Conservation (phyloP, 2,797 vertebrate species). For the Semaprochilodus insignis region DNA sequence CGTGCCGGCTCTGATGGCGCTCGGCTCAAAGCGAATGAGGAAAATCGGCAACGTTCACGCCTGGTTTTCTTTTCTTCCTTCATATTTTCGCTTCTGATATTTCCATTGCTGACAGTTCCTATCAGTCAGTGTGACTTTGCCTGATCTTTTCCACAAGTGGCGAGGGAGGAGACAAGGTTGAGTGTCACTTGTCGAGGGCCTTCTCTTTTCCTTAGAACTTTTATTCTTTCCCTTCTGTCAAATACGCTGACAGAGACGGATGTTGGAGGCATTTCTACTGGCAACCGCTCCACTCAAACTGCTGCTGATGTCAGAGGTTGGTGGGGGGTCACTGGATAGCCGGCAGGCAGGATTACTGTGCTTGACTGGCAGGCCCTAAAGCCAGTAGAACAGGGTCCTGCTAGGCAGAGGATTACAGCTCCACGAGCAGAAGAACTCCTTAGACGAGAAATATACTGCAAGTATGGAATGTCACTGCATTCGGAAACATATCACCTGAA, state of each 20-base stretch:
- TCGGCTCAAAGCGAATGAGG: too few relatives aligned
- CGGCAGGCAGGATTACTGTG: slow-evolving; percentile 56
- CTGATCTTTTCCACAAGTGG: slow-evolving; percentile 67
- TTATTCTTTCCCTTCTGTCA: slow-evolving; percentile 72
- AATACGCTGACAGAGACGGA: slow-evolving; percentile 72
- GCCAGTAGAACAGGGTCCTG: slow-evolving; percentile 9
- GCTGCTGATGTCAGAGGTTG: slow-evolving; percentile 74
- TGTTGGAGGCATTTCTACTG: slow-evolving; percentile 67
- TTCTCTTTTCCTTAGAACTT: slow-evolving; percentile 71
- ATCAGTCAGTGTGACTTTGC: slow-evolving; percentile 63
- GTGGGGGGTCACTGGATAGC: slow-evolving; percentile 71
- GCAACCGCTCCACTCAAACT: slow-evolving; percentile 61
- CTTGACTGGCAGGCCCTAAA: slow-evolving; percentile 46
- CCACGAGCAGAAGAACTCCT: not conserved
- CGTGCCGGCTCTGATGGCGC: too few relatives aligned
- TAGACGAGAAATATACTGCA: too few relatives aligned
- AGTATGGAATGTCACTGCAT: too few relatives aligned
- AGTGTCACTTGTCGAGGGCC: slow-evolving; percentile 73
- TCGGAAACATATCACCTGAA: too few relatives aligned
- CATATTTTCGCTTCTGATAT: slow-evolving; percentile 40
- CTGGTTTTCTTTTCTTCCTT: too few relatives aligned
- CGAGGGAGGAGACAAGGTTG: slow-evolving; percentile 56
- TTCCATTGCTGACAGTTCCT: slow-evolving; percentile 55
- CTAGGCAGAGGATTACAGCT: not conserved
- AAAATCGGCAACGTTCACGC: too few relatives aligned